Evolutionary conservation across 2,113 vertebrate genomes (phyloP), one percentile per base, ranked within the genome.

Genomic region (Aythya baeri): DNA sequence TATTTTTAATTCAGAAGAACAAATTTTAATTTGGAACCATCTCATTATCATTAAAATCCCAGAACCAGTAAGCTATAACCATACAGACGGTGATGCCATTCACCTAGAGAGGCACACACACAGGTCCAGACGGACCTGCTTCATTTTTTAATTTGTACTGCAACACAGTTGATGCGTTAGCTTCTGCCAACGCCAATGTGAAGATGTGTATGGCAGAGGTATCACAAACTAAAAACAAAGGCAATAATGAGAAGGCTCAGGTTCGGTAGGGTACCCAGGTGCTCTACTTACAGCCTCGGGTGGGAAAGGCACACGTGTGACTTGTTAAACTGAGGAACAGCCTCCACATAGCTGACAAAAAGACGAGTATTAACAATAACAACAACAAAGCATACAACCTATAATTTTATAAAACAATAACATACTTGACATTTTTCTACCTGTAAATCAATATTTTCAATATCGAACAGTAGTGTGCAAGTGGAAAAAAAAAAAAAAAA

Each of bases 281-380:
- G 26, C 41, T 86, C 43, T 79, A 17, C 20, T 38, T 71, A 59
- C 8, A 82, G 85, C 18, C 7, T n/a, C 18, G 9, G 15, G 18
- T 6, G 20, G 26, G 31, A 83, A 81, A 83, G 38, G 31, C 31
- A 70, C 14, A 38, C 1, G 54, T 0, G 0, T 7, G 7, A n/a
- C 80, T 55, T 27, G 17, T 27, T 55, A 65, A 88, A 87, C 34
- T 36, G 31, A 89, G 46, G 31, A 84, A 4, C 54, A 76, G 13
- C 36, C 61, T 49, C 26, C 22, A 81, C 13, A 54, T 0, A 31
- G 34, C 1, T 0, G 0, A 31, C 27, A 79, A 68, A 82, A 43
- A 44, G 3, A 11, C 43, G n/a, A 2, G 5, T 44, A 83, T 58
- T 86, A 41, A 73, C 17, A 54, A 34, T 22, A 34, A 34, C 32